Evolutionary conservation across 2,113 vertebrate genomes (phyloP).

Genomic region (Nipponia nippon): DNA sequence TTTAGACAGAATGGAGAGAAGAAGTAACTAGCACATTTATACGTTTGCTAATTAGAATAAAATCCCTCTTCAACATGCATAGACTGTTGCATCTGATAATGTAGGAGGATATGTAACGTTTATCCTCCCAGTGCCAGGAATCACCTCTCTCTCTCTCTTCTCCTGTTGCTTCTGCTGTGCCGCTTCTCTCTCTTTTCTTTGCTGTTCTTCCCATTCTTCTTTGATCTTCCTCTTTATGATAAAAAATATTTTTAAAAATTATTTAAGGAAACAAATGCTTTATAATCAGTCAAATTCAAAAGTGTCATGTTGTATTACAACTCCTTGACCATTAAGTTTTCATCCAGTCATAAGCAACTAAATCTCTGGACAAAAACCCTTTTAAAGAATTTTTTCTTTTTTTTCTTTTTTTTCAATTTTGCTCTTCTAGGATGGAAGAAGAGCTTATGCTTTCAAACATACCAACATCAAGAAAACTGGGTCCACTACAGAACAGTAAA

Average conservation of each 20-base stretch:
- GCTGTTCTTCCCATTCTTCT: constrained; percentile 94
- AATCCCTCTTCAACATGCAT: not conserved
- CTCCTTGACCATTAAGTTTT: not conserved
- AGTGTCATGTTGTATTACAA: not conserved
- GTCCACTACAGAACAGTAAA: not conserved
- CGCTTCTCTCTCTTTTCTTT: constrained; percentile 84
- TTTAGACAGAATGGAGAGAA: not conserved
- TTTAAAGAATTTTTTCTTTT: not conserved
- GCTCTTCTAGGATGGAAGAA: not conserved
- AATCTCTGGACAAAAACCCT: not conserved
- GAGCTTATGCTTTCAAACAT: not conserved
- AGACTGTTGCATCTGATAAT: not conserved
- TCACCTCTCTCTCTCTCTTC: constrained; percentile 97
- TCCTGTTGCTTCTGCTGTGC: constrained; percentile 85
- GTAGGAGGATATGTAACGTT: constrained; percentile 82
- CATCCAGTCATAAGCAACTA: not conserved
- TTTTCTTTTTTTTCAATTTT: not conserved
- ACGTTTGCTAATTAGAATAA: not conserved
- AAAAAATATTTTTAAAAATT: not conserved
- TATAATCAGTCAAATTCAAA: not conserved
- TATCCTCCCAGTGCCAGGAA: constrained; percentile 83
- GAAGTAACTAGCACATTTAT: not conserved
- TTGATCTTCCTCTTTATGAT: constrained; percentile 84
- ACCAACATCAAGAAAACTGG: not conserved
- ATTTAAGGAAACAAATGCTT: not conserved